Conservation (phyloP, 2,113 vertebrate species). For the Tachysurus vachellii region DNA sequence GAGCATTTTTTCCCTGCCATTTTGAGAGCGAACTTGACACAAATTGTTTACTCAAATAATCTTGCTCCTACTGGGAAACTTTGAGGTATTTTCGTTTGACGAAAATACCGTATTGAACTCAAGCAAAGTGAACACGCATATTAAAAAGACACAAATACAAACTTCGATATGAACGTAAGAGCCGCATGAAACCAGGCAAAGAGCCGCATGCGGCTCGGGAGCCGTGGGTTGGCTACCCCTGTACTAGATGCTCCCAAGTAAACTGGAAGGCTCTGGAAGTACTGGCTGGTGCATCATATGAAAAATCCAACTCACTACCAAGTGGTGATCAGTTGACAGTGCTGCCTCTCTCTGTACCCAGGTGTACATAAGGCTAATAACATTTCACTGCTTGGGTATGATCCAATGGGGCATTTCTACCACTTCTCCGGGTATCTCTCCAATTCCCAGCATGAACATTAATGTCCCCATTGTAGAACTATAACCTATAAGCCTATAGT, state of each 20-base stretch:
- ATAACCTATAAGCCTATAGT: not conserved
- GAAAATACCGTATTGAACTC: too few relatives aligned
- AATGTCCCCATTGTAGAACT: not conserved
- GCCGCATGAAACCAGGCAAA: too few relatives aligned
- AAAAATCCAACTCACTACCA: not conserved
- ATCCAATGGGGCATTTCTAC: not conserved
- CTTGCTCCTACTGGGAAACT: too few relatives aligned
- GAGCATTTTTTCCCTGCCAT: too few relatives aligned
- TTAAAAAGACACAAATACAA: too few relatives aligned
- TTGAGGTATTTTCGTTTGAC: too few relatives aligned
- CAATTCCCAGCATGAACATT: constrained; percentile 1
- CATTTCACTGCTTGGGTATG: not conserved
- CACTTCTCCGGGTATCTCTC: not conserved
- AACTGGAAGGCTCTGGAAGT: not conserved
- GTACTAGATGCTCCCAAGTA: not conserved
- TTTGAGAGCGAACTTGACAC: too few relatives aligned
- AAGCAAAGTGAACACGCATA: too few relatives aligned
- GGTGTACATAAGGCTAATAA: not conserved
- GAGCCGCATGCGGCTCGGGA: too few relatives aligned
- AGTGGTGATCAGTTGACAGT: not conserved
- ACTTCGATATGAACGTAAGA: too few relatives aligned
- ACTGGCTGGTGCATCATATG: not conserved
- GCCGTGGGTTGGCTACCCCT: too few relatives aligned
- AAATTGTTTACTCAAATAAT: too few relatives aligned
- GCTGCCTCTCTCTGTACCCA: not conserved